Evolutionary conservation across 2,113 vertebrate species (phyloP).

Genomic region (Spea bombifrons): DNA sequence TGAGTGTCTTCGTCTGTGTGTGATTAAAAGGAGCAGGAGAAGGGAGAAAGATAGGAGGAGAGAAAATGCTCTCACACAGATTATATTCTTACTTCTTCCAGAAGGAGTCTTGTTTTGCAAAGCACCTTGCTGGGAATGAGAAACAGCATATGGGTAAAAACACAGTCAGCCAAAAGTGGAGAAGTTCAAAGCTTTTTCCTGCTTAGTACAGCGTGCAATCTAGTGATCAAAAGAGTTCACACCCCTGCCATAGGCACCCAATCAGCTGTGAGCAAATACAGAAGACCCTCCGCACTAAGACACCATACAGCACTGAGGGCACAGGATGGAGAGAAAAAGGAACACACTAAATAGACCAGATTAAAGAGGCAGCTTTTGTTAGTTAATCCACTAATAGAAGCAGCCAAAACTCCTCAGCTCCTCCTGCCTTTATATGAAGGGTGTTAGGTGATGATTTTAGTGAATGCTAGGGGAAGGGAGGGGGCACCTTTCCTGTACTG

Average conservation of each 20-base stretch:
- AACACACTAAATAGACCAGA: constrained; percentile 46
- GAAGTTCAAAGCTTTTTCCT: constrained; percentile 88
- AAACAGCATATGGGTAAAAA: constrained; percentile 64
- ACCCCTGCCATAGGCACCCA: constrained; percentile 81
- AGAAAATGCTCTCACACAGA: constrained; percentile 26
- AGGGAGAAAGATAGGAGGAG: constrained; percentile 19
- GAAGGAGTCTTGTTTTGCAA: constrained; percentile 68
- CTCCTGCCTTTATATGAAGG: constrained; percentile 36
- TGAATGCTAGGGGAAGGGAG: constrained; percentile 36
- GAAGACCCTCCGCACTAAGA: constrained; percentile 70
- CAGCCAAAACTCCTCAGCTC: constrained; percentile 51
- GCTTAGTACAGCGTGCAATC: constrained; percentile 82
- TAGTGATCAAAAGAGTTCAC: constrained; percentile 91
- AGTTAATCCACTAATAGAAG: constrained; percentile 48
- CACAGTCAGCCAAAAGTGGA: constrained; percentile 81
- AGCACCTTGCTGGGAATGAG: constrained; percentile 84
- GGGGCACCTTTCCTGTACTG: neutral
- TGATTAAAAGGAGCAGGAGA: constrained; percentile 33
- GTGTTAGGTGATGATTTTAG: constrained; percentile 46
- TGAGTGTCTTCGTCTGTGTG: constrained; percentile 9
- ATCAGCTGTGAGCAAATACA: constrained; percentile 75
- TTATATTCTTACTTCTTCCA: constrained; percentile 53
- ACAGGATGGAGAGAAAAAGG: constrained; percentile 46
- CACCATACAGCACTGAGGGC: constrained; percentile 50
- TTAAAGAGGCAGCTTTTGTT: constrained; percentile 52